These are phyloP conservation scores for Rotaria macrura DNA, from an alignment of 2,888 invertebrate species.

Conservation along the genomic window DNA sequence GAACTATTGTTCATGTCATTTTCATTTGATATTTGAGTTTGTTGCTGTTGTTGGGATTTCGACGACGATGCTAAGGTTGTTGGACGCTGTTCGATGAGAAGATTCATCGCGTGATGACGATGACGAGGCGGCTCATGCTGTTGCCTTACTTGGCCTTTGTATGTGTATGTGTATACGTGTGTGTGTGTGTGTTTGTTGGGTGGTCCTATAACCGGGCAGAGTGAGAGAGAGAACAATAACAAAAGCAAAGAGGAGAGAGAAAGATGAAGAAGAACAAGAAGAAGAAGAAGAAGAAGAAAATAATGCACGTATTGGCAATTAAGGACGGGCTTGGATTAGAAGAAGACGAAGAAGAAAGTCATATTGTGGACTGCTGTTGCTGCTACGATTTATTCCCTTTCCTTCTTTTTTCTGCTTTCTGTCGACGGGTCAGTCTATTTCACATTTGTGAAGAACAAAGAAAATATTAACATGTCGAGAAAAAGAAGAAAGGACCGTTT, in stretches of 20 bases:
- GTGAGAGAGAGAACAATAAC: conserved; percentile 8
- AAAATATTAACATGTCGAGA: conserved; percentile 6
- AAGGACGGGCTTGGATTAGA: neutral
- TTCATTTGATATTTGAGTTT: conserved; percentile 1
- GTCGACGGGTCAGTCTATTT: conserved; percentile 12
- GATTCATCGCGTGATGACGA: neutral
- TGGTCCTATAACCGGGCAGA: conserved; percentile 15
- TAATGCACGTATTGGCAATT: conserved; percentile 9
- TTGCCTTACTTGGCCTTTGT: neutral
- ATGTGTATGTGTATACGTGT: neutral
- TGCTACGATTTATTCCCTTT: neutral
- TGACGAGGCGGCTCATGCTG: conserved; percentile 4
- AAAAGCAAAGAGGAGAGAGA: neutral
- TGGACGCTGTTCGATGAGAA: neutral
- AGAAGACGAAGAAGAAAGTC: neutral
- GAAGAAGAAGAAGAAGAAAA: neutral
- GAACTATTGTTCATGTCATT: conserved; percentile 12
- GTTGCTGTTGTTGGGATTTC: neutral
- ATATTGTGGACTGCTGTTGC: neutral
- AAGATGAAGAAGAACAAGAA: neutral
- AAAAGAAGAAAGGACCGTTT: neutral
- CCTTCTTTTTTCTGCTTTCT: neutral
- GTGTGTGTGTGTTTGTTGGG: neutral
- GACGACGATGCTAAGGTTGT: neutral
- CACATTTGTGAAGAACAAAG: conserved; percentile 15